Percentiles rank a stretch among this genome's conserved stretches.
These are phyloP conservation scores for Sisor rabdophorus DNA, from an alignment of 2,113 vertebrate species.

Conservation along the genomic window DNA sequence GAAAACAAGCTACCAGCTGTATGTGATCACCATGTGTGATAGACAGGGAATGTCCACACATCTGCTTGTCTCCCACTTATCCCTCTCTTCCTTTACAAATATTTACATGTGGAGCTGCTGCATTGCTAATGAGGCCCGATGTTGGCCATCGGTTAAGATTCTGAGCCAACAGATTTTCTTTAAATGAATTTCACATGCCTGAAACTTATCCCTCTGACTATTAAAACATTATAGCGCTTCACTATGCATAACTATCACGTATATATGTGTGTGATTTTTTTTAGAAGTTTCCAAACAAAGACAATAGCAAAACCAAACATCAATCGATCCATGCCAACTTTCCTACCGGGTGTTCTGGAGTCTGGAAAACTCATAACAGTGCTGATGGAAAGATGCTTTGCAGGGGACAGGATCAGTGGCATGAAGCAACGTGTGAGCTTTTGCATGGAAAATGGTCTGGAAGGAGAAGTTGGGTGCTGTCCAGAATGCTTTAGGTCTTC, in stretches of 20 bases:
- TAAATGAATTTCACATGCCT: constrained; percentile 44
- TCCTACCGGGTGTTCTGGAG: constrained; percentile 45
- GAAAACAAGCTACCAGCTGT: constrained; percentile 16
- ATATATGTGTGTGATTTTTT: constrained; percentile 14
- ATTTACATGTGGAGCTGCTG: constrained; percentile 34
- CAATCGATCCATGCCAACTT: constrained; percentile 46
- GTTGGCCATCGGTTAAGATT: constrained; percentile 43
- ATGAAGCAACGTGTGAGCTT: constrained; percentile 7
- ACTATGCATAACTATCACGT: background rate
- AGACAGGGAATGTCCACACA: constrained; percentile 18
- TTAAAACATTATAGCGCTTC: background rate
- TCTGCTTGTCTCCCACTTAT: constrained; percentile 27
- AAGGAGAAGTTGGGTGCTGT: constrained; percentile 46
- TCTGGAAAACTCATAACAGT: constrained; percentile 53
- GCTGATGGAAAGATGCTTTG: constrained; percentile 52
- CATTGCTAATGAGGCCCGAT: constrained; percentile 42
- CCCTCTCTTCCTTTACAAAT: constrained; percentile 25
- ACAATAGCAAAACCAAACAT: constrained; percentile 3
- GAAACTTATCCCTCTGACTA: constrained; percentile 37
- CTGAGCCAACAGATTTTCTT: constrained; percentile 36
- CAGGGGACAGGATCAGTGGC: constrained; percentile 43
- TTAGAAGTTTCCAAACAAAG: constrained; percentile 1
- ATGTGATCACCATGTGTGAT: constrained; percentile 21
- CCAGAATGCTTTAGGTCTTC: constrained; percentile 49
- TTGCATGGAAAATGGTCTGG: constrained; percentile 55